Evolutionary conservation across 2,888 invertebrate genomes (phyloP).

Genomic region (Amphipoea lucens): DNA sequence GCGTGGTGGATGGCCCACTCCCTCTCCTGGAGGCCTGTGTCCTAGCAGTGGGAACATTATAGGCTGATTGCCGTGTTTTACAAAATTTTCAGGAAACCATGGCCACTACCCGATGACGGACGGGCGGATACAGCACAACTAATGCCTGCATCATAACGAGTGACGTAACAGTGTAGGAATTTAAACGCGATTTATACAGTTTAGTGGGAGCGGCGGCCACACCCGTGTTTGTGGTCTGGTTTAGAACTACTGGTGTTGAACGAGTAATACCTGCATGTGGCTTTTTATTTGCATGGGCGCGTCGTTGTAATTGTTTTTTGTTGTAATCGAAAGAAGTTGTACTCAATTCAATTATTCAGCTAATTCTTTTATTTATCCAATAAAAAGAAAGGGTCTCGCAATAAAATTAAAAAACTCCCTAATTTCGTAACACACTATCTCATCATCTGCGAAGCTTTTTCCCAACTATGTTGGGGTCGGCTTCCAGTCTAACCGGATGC

Average conservation of each 20-base stretch:
- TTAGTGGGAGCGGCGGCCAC: slow-evolving; percentile 67
- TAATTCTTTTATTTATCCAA: background rate
- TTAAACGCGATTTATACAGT: slow-evolving; percentile 77
- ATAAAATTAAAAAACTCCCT: too few species aligned
- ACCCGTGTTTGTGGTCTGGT: slow-evolving; percentile 41
- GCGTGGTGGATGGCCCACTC: too few species aligned
- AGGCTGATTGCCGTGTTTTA: background rate
- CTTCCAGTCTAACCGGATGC: too few species aligned
- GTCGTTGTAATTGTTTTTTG: too few species aligned
- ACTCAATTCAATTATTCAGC: too few species aligned
- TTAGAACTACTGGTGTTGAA: slow-evolving; percentile 31
- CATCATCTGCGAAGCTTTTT: background rate
- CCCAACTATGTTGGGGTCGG: too few species aligned
- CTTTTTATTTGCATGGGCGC: background rate
- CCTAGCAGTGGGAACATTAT: too few species aligned
- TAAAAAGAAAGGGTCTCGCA: background rate
- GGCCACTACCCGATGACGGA: slow-evolving; percentile 70
- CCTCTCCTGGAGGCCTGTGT: too few species aligned
- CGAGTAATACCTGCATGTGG: background rate
- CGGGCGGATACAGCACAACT: slow-evolving; percentile 75
- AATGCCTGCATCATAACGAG: slow-evolving; percentile 81
- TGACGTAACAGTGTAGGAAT: slow-evolving; percentile 75
- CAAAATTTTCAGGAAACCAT: slow-evolving; percentile 38
- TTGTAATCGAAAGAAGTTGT: too few species aligned
- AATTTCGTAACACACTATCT: background rate